phyloP scores from a whole-genome alignment of 2,113 vertebrate species.

The Peucedramus taeniatus region DNA sequence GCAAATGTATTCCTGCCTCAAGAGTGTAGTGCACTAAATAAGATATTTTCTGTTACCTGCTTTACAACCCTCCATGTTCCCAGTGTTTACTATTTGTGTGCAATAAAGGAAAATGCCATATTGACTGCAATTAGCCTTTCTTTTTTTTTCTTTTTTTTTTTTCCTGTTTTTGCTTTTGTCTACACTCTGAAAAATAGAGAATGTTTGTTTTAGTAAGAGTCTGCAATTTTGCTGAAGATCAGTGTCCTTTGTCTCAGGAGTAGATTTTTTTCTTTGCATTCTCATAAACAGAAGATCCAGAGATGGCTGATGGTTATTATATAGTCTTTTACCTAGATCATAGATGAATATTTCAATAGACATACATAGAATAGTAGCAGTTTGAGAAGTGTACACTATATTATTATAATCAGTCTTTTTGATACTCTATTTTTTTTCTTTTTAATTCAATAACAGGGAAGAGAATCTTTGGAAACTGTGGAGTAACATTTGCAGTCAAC shows the following conservation, averaged over 20 bases:
- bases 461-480: not conserved
- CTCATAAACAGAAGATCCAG: not conserved
- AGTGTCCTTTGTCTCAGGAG: not conserved
- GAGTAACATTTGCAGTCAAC: not conserved
- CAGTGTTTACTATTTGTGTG: not conserved
- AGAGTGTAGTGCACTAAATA: not conserved
- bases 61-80: conserved; percentile 18
- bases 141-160: accelerated
- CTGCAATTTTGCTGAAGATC: not conserved
- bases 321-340: not conserved
- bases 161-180: not conserved
- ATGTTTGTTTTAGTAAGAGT: not conserved
- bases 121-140: not conserved
- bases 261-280: not conserved
- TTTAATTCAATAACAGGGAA: not conserved
- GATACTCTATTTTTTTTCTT: no score
- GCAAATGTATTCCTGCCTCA: not conserved
- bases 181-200: not conserved
- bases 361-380: not conserved
- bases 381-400: not conserved
- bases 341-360: not conserved
- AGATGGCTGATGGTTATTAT: not conserved
- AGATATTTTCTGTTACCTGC: not conserved
- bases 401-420: not conserved
- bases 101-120: conserved; percentile 11